Conservation (phyloP, 1,140 invertebrate species). For the Drosophila tropicalis region DNA sequence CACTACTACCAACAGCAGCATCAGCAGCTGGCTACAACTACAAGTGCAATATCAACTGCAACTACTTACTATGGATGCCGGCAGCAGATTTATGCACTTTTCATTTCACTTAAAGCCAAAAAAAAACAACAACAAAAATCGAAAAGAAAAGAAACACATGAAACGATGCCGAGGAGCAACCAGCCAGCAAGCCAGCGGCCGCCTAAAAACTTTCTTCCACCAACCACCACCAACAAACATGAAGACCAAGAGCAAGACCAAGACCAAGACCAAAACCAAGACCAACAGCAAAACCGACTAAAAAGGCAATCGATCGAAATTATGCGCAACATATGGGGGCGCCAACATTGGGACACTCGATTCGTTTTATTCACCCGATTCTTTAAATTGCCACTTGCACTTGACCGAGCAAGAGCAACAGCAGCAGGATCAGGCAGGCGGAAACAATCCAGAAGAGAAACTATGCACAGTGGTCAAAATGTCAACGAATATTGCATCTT, state of each 20-base stretch:
- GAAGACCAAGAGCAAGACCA: conserved; percentile 19
- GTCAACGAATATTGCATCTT: too few relatives aligned
- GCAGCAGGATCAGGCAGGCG: conserved; percentile 26
- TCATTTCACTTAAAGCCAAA: conserved; percentile 69
- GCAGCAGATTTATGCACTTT: conserved; percentile 78
- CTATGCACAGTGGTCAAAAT: conserved; percentile 33
- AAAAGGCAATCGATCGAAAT: conserved; percentile 51
- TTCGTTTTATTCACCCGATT: conserved; percentile 55
- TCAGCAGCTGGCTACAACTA: conserved; percentile 1
- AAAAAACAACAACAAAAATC: too few relatives aligned
- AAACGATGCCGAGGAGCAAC: conserved; percentile 58
- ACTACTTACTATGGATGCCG: conserved; percentile 22
- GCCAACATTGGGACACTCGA: conserved; percentile 67
- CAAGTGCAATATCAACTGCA: conserved; percentile 6
- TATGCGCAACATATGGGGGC: conserved; percentile 66
- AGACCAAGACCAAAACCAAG: neutral
- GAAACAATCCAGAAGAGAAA: conserved; percentile 23
- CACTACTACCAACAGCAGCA: neutral
- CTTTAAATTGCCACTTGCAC: conserved; percentile 81
- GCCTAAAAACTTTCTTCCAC: conserved; percentile 64
- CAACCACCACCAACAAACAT: conserved; percentile 5
- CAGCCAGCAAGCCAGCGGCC: conserved; percentile 3
- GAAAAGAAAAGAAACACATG: conserved; percentile 44
- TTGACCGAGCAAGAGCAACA: conserved; percentile 61
- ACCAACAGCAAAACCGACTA: conserved; percentile 16